Evolutionary conservation across 2,797 vertebrate genomes (phyloP).

Genomic region (Propithecus deckenii): DNA sequence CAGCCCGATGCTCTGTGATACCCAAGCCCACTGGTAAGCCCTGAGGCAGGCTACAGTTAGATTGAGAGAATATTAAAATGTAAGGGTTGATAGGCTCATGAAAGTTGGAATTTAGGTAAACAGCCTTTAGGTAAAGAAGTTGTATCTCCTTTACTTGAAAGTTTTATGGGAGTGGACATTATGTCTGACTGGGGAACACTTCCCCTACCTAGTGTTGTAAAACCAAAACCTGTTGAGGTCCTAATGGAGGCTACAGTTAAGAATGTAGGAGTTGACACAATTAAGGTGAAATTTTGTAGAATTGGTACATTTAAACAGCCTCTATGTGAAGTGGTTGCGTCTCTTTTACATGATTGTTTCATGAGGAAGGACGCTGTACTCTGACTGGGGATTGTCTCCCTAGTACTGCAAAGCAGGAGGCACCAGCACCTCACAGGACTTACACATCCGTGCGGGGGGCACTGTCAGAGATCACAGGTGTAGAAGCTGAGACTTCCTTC

Average conservation of each 20-base stretch:
- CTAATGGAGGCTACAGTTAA: not conserved
- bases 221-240: not conserved
- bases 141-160: not conserved
- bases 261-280: not conserved
- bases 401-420: not conserved
- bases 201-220: not conserved
- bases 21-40: not conserved
- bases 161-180: too few relatives aligned
- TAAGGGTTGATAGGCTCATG: not conserved
- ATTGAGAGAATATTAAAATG: not conserved
- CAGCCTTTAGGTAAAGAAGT: not conserved
- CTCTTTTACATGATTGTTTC: not conserved
- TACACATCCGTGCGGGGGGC: not conserved
- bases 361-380: not conserved
- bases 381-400: too few relatives aligned
- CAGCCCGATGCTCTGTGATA: not conserved
- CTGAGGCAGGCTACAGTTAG: not conserved
- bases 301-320: not conserved
- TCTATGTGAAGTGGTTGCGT: not conserved
- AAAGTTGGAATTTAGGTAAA: not conserved
- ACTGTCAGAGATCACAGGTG: not conserved
- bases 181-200: too few relatives aligned
- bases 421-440: not conserved
- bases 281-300: not conserved
- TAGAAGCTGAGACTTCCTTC: not conserved